Evolutionary conservation across 2,797 vertebrate genomes (phyloP).

Genomic region (Syngnathus acus): DNA sequence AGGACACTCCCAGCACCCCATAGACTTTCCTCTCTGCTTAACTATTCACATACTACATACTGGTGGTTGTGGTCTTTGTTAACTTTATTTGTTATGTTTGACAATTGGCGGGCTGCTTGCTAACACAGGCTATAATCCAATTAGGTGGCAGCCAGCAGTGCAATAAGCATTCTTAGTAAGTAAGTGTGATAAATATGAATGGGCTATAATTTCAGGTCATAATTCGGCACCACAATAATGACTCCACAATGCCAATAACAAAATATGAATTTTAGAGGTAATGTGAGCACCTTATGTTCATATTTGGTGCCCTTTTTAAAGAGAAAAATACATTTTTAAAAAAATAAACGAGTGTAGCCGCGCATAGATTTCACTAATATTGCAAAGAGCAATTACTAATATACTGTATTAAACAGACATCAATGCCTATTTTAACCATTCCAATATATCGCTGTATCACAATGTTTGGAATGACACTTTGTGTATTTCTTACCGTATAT

Average conservation of each 20-base stretch:
- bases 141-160: constrained; percentile 13
- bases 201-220: neutral
- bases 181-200: neutral
- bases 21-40: constrained; percentile 24
- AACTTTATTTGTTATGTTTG: constrained; percentile 4
- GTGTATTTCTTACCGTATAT: neutral
- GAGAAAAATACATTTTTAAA: neutral
- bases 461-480: neutral
- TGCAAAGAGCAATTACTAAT: neutral
- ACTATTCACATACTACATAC: neutral
- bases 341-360: neutral
- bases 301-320: neutral
- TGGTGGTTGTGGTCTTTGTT: constrained; percentile 7
- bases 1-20: constrained; percentile 45
- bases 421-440: neutral
- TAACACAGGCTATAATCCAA: constrained; percentile 16
- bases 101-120: constrained; percentile 7
- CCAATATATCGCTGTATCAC: neutral
- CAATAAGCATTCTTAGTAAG: neutral
- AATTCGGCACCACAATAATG: neutral
- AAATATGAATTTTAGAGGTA: neutral
- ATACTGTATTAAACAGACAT: neutral
- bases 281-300: neutral
- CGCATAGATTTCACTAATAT: neutral
- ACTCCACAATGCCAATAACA: neutral